phyloP scores from a whole-genome alignment of 2,888 invertebrate species.

The Hemicrepidius hirtus region DNA sequence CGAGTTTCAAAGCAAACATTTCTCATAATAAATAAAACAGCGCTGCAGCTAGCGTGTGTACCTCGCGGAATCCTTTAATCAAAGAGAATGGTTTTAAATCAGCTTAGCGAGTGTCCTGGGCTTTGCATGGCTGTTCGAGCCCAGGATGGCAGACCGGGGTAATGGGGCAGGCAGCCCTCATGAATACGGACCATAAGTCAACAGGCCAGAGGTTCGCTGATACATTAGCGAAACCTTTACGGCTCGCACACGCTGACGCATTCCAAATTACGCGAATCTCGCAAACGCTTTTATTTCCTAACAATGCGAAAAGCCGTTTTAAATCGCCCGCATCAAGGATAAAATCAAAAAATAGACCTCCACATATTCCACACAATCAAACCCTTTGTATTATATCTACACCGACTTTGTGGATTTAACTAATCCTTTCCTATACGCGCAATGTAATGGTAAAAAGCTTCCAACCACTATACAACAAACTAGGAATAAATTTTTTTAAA shows the following conservation, averaged over 20 bases:
- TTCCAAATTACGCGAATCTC: constrained; percentile 33
- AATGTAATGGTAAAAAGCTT: too few relatives aligned
- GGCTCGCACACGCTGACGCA: constrained; percentile 38
- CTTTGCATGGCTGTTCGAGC: constrained; percentile 54
- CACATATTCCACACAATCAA: not conserved
- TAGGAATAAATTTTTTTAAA: too few relatives aligned
- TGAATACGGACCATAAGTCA: constrained; percentile 60
- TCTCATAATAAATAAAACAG: constrained; percentile 61
- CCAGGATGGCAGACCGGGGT: constrained; percentile 22
- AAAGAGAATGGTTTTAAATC: constrained; percentile 66
- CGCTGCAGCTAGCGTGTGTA: constrained; percentile 58
- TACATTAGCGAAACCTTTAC: constrained; percentile 39
- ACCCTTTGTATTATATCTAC: not conserved
- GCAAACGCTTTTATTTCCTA: constrained; percentile 29
- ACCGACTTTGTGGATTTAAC: not conserved
- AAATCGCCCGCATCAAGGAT: constrained; percentile 21
- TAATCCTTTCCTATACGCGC: not conserved
- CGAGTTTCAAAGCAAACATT: constrained; percentile 61
- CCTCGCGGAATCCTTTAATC: constrained; percentile 62
- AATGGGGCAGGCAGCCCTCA: constrained; percentile 47
- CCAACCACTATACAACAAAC: too few relatives aligned
- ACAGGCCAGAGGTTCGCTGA: constrained; percentile 46
- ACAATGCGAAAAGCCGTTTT: constrained; percentile 30
- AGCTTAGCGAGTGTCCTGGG: constrained; percentile 60
- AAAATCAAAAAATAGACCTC: not conserved